A percentile compares a stretch with the other conserved stretches of the same genome.
These are phyloP conservation scores for Nasua narica DNA, from an alignment of 2,797 vertebrate genomes.

Conservation along the genomic window DNA sequence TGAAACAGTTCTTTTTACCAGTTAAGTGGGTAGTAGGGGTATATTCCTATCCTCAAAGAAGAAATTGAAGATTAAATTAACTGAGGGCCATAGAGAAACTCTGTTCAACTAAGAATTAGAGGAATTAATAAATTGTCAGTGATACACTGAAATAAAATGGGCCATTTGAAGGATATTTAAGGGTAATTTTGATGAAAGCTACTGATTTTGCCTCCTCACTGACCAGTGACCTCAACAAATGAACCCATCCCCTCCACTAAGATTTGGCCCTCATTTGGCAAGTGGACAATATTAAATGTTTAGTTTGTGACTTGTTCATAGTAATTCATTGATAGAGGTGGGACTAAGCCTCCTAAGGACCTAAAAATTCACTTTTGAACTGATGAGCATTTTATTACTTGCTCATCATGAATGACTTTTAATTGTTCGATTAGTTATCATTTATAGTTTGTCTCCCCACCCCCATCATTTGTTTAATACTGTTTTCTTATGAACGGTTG, in stretches of 20 bases:
- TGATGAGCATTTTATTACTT: neutral
- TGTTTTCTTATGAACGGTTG: neutral
- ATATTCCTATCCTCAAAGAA: neutral
- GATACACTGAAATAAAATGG: neutral
- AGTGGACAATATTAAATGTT: slow-evolving; percentile 18
- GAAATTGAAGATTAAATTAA: slow-evolving; percentile 30
- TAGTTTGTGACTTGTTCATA: neutral
- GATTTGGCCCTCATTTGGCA: slow-evolving; percentile 7
- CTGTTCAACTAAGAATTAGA: neutral
- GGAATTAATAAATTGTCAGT: neutral
- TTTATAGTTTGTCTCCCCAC: neutral
- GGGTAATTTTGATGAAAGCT: neutral
- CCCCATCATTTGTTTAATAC: neutral
- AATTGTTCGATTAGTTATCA: neutral
- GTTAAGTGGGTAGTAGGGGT: neutral
- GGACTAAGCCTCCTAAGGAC: neutral
- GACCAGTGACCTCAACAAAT: neutral
- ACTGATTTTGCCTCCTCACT: neutral
- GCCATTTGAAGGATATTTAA: neutral
- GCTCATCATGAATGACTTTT: neutral
- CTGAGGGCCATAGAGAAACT: neutral
- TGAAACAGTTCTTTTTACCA: neutral
- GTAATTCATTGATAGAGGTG: neutral
- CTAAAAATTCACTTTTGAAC: slow-evolving; percentile 28
- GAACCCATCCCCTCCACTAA: neutral